Evolutionary conservation across 2,888 invertebrate species (phyloP), one percentile per base, ranked within the genome.

Genomic region (Folsomia candida): DNA sequence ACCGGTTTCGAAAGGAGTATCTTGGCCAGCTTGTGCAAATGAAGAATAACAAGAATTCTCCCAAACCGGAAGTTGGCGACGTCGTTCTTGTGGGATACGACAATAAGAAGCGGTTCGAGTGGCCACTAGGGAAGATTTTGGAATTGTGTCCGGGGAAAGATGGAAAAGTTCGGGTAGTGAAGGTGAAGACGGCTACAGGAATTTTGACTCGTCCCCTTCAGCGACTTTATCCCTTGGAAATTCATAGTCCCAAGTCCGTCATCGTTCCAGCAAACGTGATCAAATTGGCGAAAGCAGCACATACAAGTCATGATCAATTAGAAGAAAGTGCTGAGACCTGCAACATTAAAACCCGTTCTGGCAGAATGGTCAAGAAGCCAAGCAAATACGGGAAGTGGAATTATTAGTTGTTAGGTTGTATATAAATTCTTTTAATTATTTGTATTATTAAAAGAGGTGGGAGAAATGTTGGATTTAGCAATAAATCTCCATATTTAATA

Each of bases 51-150:
- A 47, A n/a, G 47, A n/a, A 18, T 6, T n/a, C 9, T 4, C 14
- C 20, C 4, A 11, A 18, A 11, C 20, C 25, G 18, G 47, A 64
- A 22, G 47, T 64, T 3, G 47, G 51, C 18, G 64, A 64, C 22
- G 64, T 64, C 18, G 64, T 64, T 22, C n/a, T 47, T 6, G 22
- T 64, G 6, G 29, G 64, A 47, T 14, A n/a, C n/a, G 64, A 64
- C 25, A 47, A 64, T 51, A 47, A 47, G 47, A 29, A 64, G 47
- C 18, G 51, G 22, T 4, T 11, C 14, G 64, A 37, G 18, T 64
- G 51, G 51, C 18, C 51, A 51, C 51, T 51, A 11, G 51, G 51
- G 51, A 51, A 18, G 51, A 51, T 51, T 51, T 11, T 51, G 11
- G 18, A 51, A 51, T 14, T 51, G 51, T 51, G 11, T 51, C 51